Percentiles rank a stretch among this genome's conserved stretches.
Evolutionary conservation across 2,113 vertebrate species (phyloP).

Genomic region (Eolophus roseicapilla): DNA sequence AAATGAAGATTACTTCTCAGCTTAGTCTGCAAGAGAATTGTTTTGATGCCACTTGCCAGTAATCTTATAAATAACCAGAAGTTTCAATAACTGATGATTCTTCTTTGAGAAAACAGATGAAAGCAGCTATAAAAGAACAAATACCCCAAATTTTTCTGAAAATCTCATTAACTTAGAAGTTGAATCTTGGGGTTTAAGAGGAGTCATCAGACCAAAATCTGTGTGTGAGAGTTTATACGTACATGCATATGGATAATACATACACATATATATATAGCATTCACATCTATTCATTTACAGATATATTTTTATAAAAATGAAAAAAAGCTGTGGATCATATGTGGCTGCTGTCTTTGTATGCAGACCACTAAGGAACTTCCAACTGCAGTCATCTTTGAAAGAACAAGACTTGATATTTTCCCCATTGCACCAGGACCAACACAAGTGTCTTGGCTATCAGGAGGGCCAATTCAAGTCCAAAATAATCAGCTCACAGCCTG

Average conservation of each 20-base stretch:
- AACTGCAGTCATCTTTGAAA: background rate
- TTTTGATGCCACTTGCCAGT: background rate
- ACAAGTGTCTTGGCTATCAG: background rate
- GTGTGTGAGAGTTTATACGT: background rate
- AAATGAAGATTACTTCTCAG: background rate
- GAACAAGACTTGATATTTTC: background rate
- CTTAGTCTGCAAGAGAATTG: background rate
- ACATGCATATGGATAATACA: background rate
- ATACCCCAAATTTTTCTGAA: background rate
- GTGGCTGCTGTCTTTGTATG: background rate
- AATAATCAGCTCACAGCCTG: background rate
- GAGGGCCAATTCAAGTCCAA: background rate
- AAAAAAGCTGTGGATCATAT: background rate
- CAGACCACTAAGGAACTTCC: background rate
- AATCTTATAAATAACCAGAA: background rate
- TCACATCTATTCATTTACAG: background rate
- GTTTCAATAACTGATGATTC: background rate
- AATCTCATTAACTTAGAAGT: background rate
- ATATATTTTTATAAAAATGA: background rate
- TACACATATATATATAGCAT: background rate
- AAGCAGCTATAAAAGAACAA: background rate
- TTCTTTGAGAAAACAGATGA: background rate
- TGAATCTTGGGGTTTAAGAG: background rate
- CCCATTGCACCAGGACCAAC: background rate
- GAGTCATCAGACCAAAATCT: background rate